Percentiles rank a stretch among this genome's conserved stretches.
phyloP scores from a whole-genome alignment of 2,888 invertebrate species.

The Andrena fulva region DNA sequence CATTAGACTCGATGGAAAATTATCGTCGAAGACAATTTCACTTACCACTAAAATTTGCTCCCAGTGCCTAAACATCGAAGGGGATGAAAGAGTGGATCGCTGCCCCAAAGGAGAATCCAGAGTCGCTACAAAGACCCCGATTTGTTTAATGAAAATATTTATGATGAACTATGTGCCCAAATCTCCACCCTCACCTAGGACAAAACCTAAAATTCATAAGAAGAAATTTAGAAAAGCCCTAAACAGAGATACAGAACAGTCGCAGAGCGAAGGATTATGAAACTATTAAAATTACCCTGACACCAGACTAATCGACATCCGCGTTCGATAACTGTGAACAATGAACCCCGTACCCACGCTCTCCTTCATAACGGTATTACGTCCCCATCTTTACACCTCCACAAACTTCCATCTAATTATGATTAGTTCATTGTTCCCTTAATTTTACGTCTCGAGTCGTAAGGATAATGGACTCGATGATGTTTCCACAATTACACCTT shows the following conservation, averaged over 20 bases:
- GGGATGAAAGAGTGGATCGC: constrained; percentile 56
- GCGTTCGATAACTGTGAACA: constrained; percentile 10
- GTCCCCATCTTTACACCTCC: not conserved
- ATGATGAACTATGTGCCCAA: constrained; percentile 58
- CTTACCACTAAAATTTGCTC: constrained; percentile 60
- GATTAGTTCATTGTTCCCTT: not conserved
- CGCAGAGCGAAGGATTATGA: constrained; percentile 47
- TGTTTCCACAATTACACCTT: constrained; percentile 9
- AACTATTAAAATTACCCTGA: constrained; percentile 36
- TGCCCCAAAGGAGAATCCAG: constrained; percentile 57
- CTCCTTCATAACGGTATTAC: not conserved
- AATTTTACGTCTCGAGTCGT: not conserved
- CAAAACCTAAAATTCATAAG: constrained; percentile 61
- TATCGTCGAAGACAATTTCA: constrained; percentile 58
- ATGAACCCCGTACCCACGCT: not conserved
- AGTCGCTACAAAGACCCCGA: constrained; percentile 55
- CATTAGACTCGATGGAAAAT: constrained; percentile 31
- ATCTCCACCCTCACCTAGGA: constrained; percentile 61
- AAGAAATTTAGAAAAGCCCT: constrained; percentile 57
- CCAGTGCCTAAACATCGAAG: constrained; percentile 59
- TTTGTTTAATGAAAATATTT: constrained; percentile 57
- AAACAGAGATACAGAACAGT: constrained; percentile 30
- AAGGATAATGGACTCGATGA: too few relatives aligned
- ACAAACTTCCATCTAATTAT: constrained; percentile 6
- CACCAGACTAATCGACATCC: constrained; percentile 19